Percentiles rank a stretch among this genome's conserved stretches.
Conservation (phyloP, 2,113 vertebrate genomes). For the Ctenodactylus gundi region DNA sequence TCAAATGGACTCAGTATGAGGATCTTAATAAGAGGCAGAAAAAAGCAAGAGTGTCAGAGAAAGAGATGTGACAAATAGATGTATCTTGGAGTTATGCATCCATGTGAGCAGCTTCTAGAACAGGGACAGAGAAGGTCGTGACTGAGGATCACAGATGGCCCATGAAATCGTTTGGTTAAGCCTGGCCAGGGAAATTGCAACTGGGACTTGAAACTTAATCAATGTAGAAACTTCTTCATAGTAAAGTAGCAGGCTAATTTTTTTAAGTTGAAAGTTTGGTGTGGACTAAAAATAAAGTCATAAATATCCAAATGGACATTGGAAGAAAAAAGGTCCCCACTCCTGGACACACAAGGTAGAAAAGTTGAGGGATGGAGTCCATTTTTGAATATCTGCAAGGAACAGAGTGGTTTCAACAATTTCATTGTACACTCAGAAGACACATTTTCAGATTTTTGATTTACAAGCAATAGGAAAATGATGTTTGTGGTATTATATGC, state of each 20-base stretch:
- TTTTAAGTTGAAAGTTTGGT: too few species aligned
- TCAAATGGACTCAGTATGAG: rapidly evolving
- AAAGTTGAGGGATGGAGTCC: background rate
- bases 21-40: background rate
- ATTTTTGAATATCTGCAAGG: background rate
- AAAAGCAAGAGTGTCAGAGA: background rate
- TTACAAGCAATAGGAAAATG: background rate
- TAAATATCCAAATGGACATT: too few species aligned
- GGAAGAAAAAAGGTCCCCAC: too few species aligned
- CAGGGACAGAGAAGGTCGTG: too few species aligned
- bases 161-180: too few species aligned
- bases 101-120: background rate
- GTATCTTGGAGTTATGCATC: background rate
- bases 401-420: rapidly evolving
- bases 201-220: too few species aligned
- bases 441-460: background rate
- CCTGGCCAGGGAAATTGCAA: too few species aligned
- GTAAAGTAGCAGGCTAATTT: too few species aligned
- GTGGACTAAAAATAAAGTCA: too few species aligned
- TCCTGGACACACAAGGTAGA: too few species aligned
- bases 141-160: too few species aligned
- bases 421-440: background rate
- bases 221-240: too few species aligned
- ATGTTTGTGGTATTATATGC: background rate
- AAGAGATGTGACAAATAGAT: background rate